Evolutionary conservation across 2,888 invertebrate species (phyloP), one percentile per base, ranked within the genome.

Genomic region (Pilophorus perplexus): DNA sequence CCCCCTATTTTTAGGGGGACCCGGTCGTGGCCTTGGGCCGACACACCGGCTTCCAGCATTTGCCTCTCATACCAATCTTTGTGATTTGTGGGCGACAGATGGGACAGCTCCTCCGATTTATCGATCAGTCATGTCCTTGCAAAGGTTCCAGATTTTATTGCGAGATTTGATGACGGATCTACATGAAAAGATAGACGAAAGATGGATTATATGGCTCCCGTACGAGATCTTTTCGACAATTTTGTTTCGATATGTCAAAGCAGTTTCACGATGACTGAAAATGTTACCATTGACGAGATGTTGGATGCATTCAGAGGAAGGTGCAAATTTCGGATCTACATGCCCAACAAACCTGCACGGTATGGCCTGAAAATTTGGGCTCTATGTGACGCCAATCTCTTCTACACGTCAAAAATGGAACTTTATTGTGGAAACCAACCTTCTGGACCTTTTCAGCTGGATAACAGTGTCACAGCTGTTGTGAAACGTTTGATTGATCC

Each of bases 361-460:
- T 74, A 74, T 68, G 74, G 72, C 10, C 69, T 74, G 3, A 73
- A 74, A 68, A 68, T 71, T 46, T 76, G 75, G 0, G 76, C 69
- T 20, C 27, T 71, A 18, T 70, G 67, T 14, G 71, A 67, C 52
- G 18, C 69, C 33, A 54, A 64, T 40, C 66, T 46, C 25, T 68
- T 67, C 54, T 71, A 68, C 54, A 70, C 66, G 12, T 44, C 27
- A 33, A 71, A 70, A 8, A 20, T 71, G 44, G 71, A 71, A 69
- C 33, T 69, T 27, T 71, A 70, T 40, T 14, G 20, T 23, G 68
- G 68, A 12, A 42, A 42, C 44, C 71, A 71, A 55, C 68, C 68
- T 28, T 14, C 50, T 27, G 68, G 70, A 12, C 69, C 71, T 12
- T 68, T 57, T 48, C 14, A 50, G 23, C 10, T 57, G 38, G 68